phyloP scores from a whole-genome alignment of 2,888 invertebrate genomes.

The Drosophila borealis region DNA sequence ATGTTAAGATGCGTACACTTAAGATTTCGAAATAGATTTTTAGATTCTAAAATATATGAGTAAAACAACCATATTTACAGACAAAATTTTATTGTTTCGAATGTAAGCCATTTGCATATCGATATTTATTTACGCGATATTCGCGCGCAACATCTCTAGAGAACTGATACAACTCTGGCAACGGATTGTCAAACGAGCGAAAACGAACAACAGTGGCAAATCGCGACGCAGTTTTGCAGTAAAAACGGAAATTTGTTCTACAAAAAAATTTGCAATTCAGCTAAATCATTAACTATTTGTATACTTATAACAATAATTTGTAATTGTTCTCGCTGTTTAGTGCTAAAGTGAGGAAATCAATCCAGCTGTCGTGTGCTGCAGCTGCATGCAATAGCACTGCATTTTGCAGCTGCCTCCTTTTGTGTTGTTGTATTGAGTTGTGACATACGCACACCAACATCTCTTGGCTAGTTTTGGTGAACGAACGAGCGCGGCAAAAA shows the following conservation, averaged over 20 bases:
- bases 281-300: slow-evolving; percentile 3
- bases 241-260: slow-evolving; percentile 28
- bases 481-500: slow-evolving; percentile 61
- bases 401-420: slow-evolving; percentile 65
- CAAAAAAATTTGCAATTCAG: slow-evolving; percentile 10
- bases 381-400: slow-evolving; percentile 43
- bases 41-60: background rate
- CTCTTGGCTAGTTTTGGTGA: slow-evolving; percentile 54
- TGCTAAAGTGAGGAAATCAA: slow-evolving; percentile 22
- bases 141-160: slow-evolving; percentile 7
- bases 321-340: background rate
- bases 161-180: slow-evolving; percentile 40
- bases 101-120: background rate
- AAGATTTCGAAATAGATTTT: background rate
- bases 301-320: background rate
- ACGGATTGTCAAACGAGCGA: slow-evolving; percentile 44
- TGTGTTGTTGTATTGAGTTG: slow-evolving; percentile 43
- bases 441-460: slow-evolving; percentile 44
- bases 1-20: background rate
- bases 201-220: slow-evolving; percentile 25
- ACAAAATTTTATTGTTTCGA: background rate
- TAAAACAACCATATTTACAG: background rate
- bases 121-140: slow-evolving; percentile 10
- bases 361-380: slow-evolving; percentile 8
- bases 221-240: slow-evolving; percentile 48